phyloP scores from a whole-genome alignment of 1,140 invertebrate species.

The Tribolium madens region DNA sequence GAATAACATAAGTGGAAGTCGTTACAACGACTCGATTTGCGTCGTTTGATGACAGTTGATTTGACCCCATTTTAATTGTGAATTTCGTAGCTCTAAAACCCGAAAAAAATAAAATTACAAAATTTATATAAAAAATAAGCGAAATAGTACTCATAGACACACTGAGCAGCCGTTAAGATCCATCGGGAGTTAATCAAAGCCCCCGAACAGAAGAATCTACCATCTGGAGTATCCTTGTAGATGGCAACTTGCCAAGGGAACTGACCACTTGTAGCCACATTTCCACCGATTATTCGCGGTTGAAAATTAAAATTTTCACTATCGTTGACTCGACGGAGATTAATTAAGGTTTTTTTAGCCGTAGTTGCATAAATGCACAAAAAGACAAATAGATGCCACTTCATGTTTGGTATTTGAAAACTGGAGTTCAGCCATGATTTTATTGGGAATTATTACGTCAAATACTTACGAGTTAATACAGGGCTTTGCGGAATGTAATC shows the following conservation, averaged over 20 bases:
- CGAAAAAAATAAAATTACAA: not conserved
- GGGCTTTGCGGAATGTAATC: too few species aligned
- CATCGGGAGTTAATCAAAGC: not conserved
- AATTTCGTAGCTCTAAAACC: constrained; percentile 21
- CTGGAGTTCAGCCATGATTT: not conserved
- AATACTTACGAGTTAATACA: not conserved
- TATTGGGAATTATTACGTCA: not conserved
- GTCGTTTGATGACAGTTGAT: not conserved
- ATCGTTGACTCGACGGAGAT: not conserved
- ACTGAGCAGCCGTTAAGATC: constrained; percentile 41
- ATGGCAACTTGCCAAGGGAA: constrained; percentile 25
- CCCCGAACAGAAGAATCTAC: constrained; percentile 30
- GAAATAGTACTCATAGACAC: constrained; percentile 14
- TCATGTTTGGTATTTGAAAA: not conserved
- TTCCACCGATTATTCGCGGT: constrained; percentile 11
- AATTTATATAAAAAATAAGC: not conserved
- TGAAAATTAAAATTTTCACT: not conserved
- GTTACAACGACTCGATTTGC: constrained; percentile 5
- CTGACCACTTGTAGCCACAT: not conserved
- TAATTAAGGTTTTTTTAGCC: not conserved
- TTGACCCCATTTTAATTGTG: constrained; percentile 15
- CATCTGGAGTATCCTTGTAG: not conserved
- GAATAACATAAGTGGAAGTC: not conserved
- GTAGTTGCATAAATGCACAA: not conserved
- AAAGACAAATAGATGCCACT: not conserved